Percentiles rank a stretch among this genome's conserved stretches.
These are phyloP conservation scores for Eptesicus fuscus DNA, from an alignment of 2,113 vertebrate species.

Conservation along the genomic window DNA sequence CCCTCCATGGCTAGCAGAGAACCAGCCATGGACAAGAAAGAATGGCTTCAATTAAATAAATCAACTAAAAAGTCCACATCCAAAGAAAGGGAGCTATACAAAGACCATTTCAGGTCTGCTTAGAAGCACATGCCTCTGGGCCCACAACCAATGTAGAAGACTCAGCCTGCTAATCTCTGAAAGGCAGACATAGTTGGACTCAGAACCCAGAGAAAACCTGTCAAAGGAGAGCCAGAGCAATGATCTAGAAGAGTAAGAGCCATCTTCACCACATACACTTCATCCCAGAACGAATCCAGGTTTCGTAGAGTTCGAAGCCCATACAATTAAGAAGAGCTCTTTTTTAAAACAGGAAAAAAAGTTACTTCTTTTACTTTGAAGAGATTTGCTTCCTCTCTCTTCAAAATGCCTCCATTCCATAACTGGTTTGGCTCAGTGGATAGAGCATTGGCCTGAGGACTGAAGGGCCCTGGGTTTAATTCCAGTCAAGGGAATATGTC, in stretches of 20 bases:
- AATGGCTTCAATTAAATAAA: neutral
- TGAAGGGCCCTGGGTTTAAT: no score
- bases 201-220: neutral
- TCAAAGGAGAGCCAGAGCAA: neutral
- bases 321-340: neutral
- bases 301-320: rapidly evolving
- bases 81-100: neutral
- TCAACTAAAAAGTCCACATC: neutral
- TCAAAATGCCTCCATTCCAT: neutral
- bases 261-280: neutral
- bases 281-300: neutral
- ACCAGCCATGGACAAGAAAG: neutral
- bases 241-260: neutral
- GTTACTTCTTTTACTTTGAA: neutral
- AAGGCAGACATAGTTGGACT: neutral
- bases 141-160: neutral
- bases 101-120: neutral
- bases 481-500: no score
- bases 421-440: no score
- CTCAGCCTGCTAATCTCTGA: neutral
- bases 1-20: neutral
- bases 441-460: no score
- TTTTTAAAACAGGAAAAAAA: neutral
- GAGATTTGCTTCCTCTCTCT: neutral
- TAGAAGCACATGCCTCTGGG: neutral